Base-by-base conservation (phyloP, 2,113 vertebrate genomes). In the Indri indri region DNA sequence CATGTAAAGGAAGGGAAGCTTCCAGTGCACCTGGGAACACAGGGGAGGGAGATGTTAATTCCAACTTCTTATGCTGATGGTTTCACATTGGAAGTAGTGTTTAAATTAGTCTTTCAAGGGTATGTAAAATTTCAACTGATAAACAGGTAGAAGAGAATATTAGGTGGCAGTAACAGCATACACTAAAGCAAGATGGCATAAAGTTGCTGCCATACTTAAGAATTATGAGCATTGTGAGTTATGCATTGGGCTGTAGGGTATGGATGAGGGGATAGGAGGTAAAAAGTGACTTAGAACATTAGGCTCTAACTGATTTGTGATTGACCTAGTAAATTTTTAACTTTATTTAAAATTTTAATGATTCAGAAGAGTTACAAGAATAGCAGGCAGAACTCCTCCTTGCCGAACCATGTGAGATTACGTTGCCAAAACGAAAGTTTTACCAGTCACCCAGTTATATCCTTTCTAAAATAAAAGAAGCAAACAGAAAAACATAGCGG, bases 271-370 rank as follows among this genome's bases (percentile, higher is more conserved):
- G 1, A 3, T 8, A 12, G 1, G n/a, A 77, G 13, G 3, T 20
- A 16, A 63, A 25, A 63, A 34, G 8, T 25, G 25, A 42, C 8
- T 34, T 47, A 47, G 68, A 32, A 61, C 10, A 18, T n/a, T 54
- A 47, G 34, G 23, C 27, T 57, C 22, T n/a, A 23, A 40, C 32
- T 70, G 59, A 57, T 68, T 17, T 54, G 17, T 52, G 10, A 82
- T 45, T 61, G 4, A 17, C 25, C 34, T 59, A 86, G 16, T 47
- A 50, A 74, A 59, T 40, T 23, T 68, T 77, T 76, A 20, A 11
- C 40, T 74, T 77, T 80, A 32, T 54, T 25, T 45, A 61, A 87
- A 77, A 45, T 83, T 70, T 77, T 63, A 77, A 91, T 66, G 30
- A 63, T 61, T 54, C 50, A 47, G 30, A 88, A 83, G 73, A 79